phyloP scores from a whole-genome alignment of 2,888 invertebrate genomes.

The Miltochrista miniata region DNA sequence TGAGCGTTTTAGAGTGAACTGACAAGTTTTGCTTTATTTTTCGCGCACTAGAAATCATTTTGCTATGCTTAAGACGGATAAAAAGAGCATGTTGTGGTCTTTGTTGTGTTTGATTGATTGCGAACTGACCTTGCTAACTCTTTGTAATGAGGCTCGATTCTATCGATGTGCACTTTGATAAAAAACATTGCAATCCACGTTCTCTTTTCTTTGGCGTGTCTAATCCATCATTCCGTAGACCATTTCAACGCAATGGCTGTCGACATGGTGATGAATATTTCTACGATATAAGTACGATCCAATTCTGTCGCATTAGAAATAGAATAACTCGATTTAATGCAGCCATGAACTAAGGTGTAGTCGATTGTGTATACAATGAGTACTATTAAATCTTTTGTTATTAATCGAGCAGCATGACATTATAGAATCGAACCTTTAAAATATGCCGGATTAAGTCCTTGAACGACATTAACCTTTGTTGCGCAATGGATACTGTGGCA shows the following conservation, averaged over 20 bases:
- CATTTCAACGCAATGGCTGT: conserved; percentile 54
- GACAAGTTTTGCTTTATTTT: conserved; percentile 24
- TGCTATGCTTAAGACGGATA: conserved; percentile 10
- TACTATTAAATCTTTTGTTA: conserved; percentile 59
- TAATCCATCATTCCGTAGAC: conserved; percentile 53
- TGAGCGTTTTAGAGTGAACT: conserved; percentile 34
- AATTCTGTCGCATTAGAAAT: conserved; percentile 56
- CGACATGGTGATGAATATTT: conserved; percentile 60
- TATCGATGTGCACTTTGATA: conserved; percentile 20
- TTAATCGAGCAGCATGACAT: conserved; percentile 58
- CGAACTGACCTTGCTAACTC: conserved; percentile 36
- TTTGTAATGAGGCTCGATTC: conserved; percentile 15
- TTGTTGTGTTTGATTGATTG: conserved; percentile 40
- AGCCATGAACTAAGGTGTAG: conserved; percentile 58
- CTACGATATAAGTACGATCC: conserved; percentile 51
- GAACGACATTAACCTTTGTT: conserved; percentile 70
- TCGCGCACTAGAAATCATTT: conserved; percentile 21
- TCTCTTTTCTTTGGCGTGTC: conserved; percentile 47
- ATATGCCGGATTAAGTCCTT: conserved; percentile 62
- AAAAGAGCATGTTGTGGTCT: conserved; percentile 23
- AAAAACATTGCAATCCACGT: conserved; percentile 41
- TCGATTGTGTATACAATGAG: conserved; percentile 51
- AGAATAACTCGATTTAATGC: conserved; percentile 48
- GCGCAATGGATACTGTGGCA: conserved; percentile 65
- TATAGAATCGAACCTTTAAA: conserved; percentile 53